Base-by-base conservation (phyloP, 2,888 invertebrate genomes). In the Psylliodes chrysocephalus region DNA sequence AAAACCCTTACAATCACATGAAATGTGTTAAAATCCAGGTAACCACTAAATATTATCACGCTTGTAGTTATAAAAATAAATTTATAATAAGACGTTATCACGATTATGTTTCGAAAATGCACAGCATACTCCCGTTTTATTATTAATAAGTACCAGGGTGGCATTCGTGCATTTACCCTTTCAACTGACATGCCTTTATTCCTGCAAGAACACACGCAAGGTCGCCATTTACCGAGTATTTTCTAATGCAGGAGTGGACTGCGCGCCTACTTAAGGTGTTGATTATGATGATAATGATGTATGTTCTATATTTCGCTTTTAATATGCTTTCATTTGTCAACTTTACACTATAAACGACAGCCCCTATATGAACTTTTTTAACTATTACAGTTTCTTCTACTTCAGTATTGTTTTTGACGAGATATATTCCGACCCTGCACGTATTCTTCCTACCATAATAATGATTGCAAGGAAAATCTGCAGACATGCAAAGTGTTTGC, bases 401-500 rank as follows among this genome's bases (percentile, higher is more conserved):
- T n/a, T n/a, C n/a, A n/a, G n/a, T n/a, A n/a, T n/a, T n/a, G n/a
- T n/a, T n/a, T 40, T 15, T 7, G 12, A 15, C 14, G 14, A 17
- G 7, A 40, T 17, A 5, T 40, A 52, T n/a, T 28, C 54, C 17
- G 15, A 1, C 2, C 33, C 42, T 55, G 7, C 10, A 54, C 7
- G 28, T 49, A 47, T 44, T 30, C 47, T 63, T 57, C 46, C 57
- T 46, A 52, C 47, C 54, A 47, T 35, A 44, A 61, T 17, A 28
- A 61, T 35, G 54, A 46, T 60, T 28, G 42, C 46, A 53, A 54
- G 53, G 53, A 47, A 47, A 61, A 61, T 54, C 25, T 54, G 54
- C 53, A 54, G 61, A 47, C 54, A 61, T 61, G 61, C 61, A 61
- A 61, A 61, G 42, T 25, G 33, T 54, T 57, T 49, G 49, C 40